Conservation (phyloP, 2,888 invertebrate genomes). For the Prenolepis imparis region DNA sequence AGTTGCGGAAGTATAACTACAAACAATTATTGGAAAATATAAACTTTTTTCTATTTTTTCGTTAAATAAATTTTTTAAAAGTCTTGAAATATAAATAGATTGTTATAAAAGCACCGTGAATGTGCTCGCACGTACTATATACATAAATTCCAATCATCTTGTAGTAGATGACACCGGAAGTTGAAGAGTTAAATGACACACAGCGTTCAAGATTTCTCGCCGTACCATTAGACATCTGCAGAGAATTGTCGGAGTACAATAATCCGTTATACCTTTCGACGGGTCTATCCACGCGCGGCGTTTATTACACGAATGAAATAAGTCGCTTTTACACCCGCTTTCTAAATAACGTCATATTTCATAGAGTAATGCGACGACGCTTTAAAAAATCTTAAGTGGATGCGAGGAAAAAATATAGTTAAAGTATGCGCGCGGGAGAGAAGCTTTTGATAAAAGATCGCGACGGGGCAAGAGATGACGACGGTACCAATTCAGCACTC, state of each 20-base stretch:
- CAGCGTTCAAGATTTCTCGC: conserved; percentile 15
- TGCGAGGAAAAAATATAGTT: conserved; percentile 41
- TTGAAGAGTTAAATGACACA: neutral
- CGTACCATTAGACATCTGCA: conserved; percentile 26
- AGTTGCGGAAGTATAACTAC: neutral
- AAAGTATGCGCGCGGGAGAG: conserved; percentile 18
- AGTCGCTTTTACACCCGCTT: conserved; percentile 36
- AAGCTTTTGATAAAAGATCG: conserved; percentile 52
- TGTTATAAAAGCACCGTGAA: neutral
- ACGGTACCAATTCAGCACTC: conserved; percentile 60
- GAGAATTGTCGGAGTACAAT: conserved; percentile 28
- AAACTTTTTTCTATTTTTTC: neutral
- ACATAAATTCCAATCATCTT: neutral
- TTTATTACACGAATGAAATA: conserved; percentile 49
- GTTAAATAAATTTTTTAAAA: neutral
- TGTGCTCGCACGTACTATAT: neutral
- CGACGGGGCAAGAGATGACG: conserved; percentile 46
- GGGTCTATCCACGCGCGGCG: neutral
- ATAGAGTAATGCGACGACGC: conserved; percentile 22
- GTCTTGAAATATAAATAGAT: neutral
- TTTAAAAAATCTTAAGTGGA: conserved; percentile 39
- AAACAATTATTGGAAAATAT: neutral
- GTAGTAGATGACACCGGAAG: neutral
- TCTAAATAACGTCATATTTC: conserved; percentile 50
- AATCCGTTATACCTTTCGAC: conserved; percentile 38